Evolutionary conservation across 2,888 invertebrate species (phyloP), one percentile per base, ranked within the genome.

Genomic region (Heteromyza rotundicornis): DNA sequence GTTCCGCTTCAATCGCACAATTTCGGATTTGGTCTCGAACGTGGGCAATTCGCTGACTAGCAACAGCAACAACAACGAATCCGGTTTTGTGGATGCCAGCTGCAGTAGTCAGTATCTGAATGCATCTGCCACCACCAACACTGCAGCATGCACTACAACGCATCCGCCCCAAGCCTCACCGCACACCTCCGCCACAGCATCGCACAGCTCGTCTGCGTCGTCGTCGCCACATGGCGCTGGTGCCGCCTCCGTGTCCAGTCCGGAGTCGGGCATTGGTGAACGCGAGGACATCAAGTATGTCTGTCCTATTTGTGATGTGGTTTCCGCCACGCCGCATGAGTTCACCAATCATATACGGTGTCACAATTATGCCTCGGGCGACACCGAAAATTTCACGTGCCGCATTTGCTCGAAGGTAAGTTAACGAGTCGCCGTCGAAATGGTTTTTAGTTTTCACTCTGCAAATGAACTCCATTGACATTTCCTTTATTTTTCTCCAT

Each of bases 301-400:
- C 51, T 90, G 90, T 75, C 89, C 89, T 17, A 87, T 90, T 63
- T 91, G 91, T 81, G 86, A 87, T 59, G 85, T 84, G 24, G 86
- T 86, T 63, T 83, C 89, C 61, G 84, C 85, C 52, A 87, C 88
- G 24, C 87, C 88, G 66, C 88, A 89, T 75, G 89, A 89, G 61
- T 88, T 90, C 74, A 90, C 90, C 24, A 84, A 88, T 64, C 90
- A 91, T 80, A 89, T 90, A 64, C 86, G 90, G 60, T 86, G 86
- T 68, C 88, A 88, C 82, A 88, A 88, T 77, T 87, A 86, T 77
- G 85, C 85, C 71, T 81, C 84, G 53, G 85, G 85, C 59, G 82
- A 82, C 68, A 80, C 81, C 22, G 82, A 83, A 69, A 82, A 84
- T 68, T 84, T 81, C 69, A 83, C 82, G 64, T 84, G 84, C 71